These are phyloP conservation scores for Campaea margaritaria DNA, from an alignment of 2,888 invertebrate genomes.

Conservation along the genomic window DNA sequence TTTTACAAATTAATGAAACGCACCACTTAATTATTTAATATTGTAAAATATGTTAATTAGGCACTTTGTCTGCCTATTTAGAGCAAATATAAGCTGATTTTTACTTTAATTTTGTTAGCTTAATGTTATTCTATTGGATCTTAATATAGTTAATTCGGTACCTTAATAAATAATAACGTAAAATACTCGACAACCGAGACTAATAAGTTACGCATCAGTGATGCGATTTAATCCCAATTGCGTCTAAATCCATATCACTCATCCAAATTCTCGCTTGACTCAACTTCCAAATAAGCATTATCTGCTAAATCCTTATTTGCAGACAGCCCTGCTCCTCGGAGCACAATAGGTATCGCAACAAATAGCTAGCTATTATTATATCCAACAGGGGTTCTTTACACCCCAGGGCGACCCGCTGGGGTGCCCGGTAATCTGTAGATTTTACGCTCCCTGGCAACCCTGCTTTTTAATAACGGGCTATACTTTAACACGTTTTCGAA, in stretches of 20 bases:
- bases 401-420: constrained; percentile 64
- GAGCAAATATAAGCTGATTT: constrained; percentile 1
- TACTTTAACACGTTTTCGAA: constrained; percentile 77
- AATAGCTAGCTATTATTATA: constrained; percentile 72
- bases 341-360: constrained; percentile 78
- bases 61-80: neutral
- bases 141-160: no score
- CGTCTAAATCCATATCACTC: constrained; percentile 39
- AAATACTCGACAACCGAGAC: neutral
- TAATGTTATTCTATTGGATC: no score
- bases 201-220: constrained; percentile 1
- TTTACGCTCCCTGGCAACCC: constrained; percentile 76
- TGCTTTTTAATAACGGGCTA: constrained; percentile 77
- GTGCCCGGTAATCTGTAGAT: constrained; percentile 82
- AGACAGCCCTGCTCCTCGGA: constrained; percentile 73
- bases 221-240: constrained; percentile 21
- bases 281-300: constrained; percentile 41
- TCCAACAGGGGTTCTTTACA: constrained; percentile 66
- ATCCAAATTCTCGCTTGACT: constrained; percentile 42
- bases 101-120: neutral
- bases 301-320: constrained; percentile 47
- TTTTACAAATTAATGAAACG: no score
- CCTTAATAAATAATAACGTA: no score
- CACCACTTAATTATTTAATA: no score
- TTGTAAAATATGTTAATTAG: neutral